Conservation (phyloP, 2,113 vertebrate species). For the Plecturocebus donacophilus region DNA sequence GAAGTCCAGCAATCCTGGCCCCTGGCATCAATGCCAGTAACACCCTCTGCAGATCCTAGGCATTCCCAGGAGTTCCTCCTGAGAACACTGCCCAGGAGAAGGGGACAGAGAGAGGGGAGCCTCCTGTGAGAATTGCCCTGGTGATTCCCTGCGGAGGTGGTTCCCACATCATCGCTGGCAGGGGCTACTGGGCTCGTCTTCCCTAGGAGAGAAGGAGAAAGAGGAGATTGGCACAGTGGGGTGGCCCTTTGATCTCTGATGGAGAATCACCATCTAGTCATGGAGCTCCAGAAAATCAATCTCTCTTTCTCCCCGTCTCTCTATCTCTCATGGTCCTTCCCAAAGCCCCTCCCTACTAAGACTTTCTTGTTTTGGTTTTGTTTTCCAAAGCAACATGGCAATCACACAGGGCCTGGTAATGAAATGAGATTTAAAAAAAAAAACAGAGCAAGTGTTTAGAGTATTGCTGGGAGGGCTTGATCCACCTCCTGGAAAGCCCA, state of each 20-base stretch:
- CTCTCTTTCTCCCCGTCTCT: not conserved
- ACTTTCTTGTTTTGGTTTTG: not conserved
- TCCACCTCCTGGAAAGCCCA: constrained; percentile 7
- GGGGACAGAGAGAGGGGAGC: rapidly evolving
- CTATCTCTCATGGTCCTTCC: not conserved
- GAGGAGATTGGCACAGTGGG: not conserved
- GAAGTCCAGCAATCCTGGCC: not conserved
- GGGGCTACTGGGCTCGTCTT: not conserved
- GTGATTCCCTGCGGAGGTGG: not conserved
- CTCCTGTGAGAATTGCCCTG: not conserved
- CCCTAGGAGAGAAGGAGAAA: not conserved
- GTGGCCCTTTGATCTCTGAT: not conserved
- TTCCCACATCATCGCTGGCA: not conserved
- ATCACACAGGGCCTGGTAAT: constrained; percentile 43
- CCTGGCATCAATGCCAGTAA: not conserved
- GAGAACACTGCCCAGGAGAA: not conserved
- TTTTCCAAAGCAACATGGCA: constrained; percentile 34
- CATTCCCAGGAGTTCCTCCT: not conserved
- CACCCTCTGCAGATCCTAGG: not conserved
- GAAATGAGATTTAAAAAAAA: constrained; percentile 65
- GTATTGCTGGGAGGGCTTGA: constrained; percentile 17
- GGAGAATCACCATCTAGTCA: not conserved
- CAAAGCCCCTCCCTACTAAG: not conserved
- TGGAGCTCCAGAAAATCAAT: not conserved
- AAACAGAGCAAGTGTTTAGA: constrained; percentile 13